Percentiles rank a stretch among this genome's conserved stretches.
Conservation (phyloP, 2,888 invertebrate species). For the Calameuta filiformis region DNA sequence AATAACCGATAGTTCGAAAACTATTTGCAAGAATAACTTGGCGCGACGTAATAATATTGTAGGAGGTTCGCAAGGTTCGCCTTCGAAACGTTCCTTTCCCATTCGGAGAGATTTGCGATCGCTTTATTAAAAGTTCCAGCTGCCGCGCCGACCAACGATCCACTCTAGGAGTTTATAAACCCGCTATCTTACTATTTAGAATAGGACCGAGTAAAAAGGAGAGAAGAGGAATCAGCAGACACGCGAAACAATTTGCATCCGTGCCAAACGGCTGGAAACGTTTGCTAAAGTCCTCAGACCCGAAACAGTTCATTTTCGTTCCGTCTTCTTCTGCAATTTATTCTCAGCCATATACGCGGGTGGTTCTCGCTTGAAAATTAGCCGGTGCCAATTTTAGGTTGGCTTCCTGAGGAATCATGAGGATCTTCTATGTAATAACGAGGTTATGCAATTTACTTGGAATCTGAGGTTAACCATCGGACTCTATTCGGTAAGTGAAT, state of each 20-base stretch:
- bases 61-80: background rate
- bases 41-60: conserved; percentile 17
- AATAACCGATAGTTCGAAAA: conserved; percentile 26
- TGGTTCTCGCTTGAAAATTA: background rate
- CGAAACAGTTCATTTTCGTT: background rate
- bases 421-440: background rate
- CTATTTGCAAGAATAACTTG: conserved; percentile 20
- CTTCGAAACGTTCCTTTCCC: conserved; percentile 23
- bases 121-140: conserved; percentile 59
- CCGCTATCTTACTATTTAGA: background rate
- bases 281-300: background rate
- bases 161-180: conserved; percentile 15
- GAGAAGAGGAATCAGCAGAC: background rate
- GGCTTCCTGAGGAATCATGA: background rate
- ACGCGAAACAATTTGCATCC: background rate
- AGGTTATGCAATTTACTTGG: background rate
- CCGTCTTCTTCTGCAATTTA: background rate
- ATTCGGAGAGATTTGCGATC: conserved; percentile 47
- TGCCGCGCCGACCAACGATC: conserved; percentile 32
- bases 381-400: background rate
- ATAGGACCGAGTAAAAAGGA: background rate
- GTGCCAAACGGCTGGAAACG: background rate
- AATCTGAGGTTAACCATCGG: background rate
- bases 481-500: background rate
- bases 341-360: background rate